These are phyloP conservation scores for Oxytorus armatus DNA, from an alignment of 2,888 invertebrate species.

Conservation along the genomic window DNA sequence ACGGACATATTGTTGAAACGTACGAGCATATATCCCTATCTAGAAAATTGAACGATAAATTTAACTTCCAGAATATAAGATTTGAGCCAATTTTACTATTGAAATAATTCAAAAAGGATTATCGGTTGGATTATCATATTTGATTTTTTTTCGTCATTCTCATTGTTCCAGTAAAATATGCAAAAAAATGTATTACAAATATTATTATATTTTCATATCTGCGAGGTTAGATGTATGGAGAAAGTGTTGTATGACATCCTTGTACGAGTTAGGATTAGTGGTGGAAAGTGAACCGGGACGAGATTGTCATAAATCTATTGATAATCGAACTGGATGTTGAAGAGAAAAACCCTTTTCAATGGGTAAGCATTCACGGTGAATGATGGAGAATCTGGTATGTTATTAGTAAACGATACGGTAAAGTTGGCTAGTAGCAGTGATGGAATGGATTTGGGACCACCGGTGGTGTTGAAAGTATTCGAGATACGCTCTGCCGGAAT, in stretches of 20 bases:
- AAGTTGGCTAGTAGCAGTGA: conserved; percentile 10
- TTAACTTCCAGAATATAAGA: too few species aligned
- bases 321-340: conserved; percentile 15
- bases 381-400: conserved; percentile 60
- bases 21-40: too few species aligned
- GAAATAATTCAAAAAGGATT: background rate
- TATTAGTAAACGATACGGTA: background rate
- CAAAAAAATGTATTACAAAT: background rate
- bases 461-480: conserved; percentile 71
- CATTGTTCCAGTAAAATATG: background rate
- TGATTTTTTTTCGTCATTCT: background rate
- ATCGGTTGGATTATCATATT: background rate
- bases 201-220: background rate
- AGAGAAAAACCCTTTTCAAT: conserved; percentile 49
- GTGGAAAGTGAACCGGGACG: background rate
- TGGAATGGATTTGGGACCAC: conserved; percentile 70
- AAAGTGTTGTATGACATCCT: too few species aligned
- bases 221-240: background rate
- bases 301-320: conserved; percentile 16
- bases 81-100: too few species aligned
- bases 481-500: conserved; percentile 47
- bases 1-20: too few species aligned
- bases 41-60: too few species aligned
- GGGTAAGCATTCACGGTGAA: conserved; percentile 68
- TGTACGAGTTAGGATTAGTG: too few species aligned